Evolutionary conservation across 2,797 vertebrate genomes (phyloP).

Genomic region (Oophaga sylvatica): DNA sequence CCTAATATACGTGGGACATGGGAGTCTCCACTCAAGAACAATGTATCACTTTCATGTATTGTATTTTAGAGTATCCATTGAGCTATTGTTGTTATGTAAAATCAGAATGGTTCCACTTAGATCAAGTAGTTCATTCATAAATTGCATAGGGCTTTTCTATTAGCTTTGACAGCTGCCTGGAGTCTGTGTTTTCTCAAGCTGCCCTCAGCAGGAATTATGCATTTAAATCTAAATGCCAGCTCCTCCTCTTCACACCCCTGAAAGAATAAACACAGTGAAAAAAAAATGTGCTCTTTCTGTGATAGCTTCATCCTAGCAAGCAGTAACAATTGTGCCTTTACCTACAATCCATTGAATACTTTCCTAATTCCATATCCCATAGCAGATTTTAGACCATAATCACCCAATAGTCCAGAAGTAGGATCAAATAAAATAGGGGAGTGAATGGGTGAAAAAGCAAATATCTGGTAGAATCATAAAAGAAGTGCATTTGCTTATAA

Average conservation of each 20-base stretch:
- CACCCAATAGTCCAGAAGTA: neutral
- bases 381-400: neutral
- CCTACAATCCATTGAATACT: neutral
- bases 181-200: constrained; percentile 30
- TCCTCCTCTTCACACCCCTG: constrained; percentile 37
- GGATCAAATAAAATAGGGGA: neutral
- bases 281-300: neutral
- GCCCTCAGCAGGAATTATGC: constrained; percentile 26
- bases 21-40: neutral
- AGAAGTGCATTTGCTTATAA: neutral
- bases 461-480: neutral
- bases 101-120: neutral
- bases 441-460: neutral
- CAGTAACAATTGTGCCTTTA: neutral
- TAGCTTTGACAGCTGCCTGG: constrained; percentile 35
- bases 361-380: neutral
- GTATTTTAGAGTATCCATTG: neutral
- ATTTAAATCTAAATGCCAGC: constrained; percentile 15
- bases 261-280: constrained; percentile 12
- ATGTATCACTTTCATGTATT: constrained; percentile 27
- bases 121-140: constrained; percentile 4
- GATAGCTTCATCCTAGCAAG: neutral
- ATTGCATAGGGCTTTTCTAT: constrained; percentile 14
- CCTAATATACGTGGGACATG: neutral
- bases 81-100: constrained; percentile 17